These are phyloP conservation scores for Solenopsis invicta DNA, from an alignment of 1,140 invertebrate genomes.

Conservation along the genomic window DNA sequence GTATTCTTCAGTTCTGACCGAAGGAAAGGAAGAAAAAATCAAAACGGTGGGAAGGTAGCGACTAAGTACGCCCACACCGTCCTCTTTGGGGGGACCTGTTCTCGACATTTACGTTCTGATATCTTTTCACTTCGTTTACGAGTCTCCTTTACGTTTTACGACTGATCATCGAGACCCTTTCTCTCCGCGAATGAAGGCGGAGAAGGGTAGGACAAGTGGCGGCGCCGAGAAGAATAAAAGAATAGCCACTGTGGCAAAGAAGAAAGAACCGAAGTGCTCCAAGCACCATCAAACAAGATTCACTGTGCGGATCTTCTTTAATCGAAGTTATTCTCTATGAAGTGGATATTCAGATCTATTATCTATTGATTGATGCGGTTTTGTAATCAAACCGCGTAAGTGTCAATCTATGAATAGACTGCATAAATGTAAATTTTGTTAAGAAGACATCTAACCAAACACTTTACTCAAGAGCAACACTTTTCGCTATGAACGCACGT, in stretches of 20 bases:
- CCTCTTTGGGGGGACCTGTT: conserved; percentile 78
- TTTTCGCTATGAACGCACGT: neutral
- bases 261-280: conserved; percentile 32
- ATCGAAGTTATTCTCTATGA: conserved; percentile 37
- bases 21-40: neutral
- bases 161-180: conserved; percentile 81
- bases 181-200: conserved; percentile 67
- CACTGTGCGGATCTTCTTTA: conserved; percentile 36
- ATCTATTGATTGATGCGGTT: neutral
- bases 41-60: conserved; percentile 59
- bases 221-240: conserved; percentile 49
- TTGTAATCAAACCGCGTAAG: neutral
- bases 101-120: conserved; percentile 77
- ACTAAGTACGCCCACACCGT: conserved; percentile 80
- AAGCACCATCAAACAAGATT: conserved; percentile 62
- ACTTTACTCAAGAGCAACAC: conserved; percentile 13
- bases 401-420: neutral
- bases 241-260: conserved; percentile 38
- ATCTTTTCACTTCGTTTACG: conserved; percentile 80
- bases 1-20: neutral
- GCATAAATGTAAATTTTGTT: conserved; percentile 30
- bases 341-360: neutral
- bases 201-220: conserved; percentile 3
- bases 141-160: conserved; percentile 83
- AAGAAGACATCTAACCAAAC: conserved; percentile 10